Conservation (phyloP, 1,140 invertebrate genomes). For the Ceratitis capitata region DNA sequence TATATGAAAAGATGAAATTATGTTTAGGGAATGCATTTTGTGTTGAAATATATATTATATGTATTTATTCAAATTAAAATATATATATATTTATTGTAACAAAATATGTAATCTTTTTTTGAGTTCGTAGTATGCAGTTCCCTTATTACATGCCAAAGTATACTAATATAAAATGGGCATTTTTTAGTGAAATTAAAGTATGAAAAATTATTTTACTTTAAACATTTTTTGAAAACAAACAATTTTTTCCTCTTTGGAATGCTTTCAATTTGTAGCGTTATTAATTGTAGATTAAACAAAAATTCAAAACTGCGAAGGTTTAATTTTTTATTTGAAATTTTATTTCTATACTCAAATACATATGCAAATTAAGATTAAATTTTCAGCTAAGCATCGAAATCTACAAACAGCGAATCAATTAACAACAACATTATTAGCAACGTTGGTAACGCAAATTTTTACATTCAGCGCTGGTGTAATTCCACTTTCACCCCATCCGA, state of each 20-base stretch:
- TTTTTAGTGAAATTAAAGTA: not conserved
- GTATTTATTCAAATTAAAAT: too few relatives aligned
- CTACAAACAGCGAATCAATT: not conserved
- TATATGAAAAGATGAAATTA: too few relatives aligned
- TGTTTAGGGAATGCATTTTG: slow-evolving; percentile 29
- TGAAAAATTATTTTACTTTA: not conserved
- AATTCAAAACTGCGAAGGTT: slow-evolving; percentile 62
- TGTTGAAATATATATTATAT: too few relatives aligned
- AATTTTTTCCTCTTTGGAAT: slow-evolving; percentile 24
- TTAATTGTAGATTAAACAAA: not conserved
- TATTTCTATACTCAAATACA: slow-evolving; percentile 17
- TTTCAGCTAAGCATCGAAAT: not conserved
- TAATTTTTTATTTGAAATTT: slow-evolving; percentile 48
- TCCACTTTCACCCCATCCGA: not conserved
- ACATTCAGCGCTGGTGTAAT: not conserved
- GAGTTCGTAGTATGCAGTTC: not conserved
- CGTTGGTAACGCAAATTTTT: slow-evolving; percentile 6
- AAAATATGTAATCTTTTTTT: too few relatives aligned
- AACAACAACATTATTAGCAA: not conserved
- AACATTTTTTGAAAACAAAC: not conserved
- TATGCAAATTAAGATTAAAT: not conserved
- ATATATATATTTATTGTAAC: too few relatives aligned
- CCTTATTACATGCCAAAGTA: not conserved
- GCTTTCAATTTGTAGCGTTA: slow-evolving; percentile 15
- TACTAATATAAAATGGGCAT: not conserved